Evolutionary conservation across 2,113 vertebrate species (phyloP).

Genomic region (Dissostichus mawsoni): DNA sequence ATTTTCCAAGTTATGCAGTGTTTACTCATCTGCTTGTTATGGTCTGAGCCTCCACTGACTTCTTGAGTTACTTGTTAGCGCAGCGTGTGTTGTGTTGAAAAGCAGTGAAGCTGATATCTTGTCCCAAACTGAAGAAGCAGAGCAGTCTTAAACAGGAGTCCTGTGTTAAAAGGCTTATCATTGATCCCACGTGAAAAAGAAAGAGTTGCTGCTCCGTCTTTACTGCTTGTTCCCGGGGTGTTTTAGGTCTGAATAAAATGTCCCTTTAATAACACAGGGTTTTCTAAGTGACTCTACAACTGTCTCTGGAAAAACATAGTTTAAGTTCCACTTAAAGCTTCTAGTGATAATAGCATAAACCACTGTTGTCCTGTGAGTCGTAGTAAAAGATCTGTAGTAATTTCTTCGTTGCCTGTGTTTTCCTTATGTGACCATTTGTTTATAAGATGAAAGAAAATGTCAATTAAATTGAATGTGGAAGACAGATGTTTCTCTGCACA

Average conservation of each 20-base stretch:
- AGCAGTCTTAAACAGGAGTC: conserved; percentile 22
- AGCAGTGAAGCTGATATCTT: background rate
- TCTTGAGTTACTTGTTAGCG: conserved; percentile 3
- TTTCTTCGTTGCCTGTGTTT: conserved; percentile 83
- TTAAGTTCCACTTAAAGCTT: conserved; percentile 76
- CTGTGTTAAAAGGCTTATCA: conserved; percentile 28
- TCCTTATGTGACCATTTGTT: conserved; percentile 80
- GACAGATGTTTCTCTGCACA: conserved; percentile 76
- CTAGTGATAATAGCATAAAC: conserved; percentile 78
- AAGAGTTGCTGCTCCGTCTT: conserved; percentile 51
- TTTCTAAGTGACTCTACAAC: conserved; percentile 62
- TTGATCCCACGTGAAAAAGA: conserved; percentile 25
- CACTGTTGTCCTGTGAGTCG: conserved; percentile 82
- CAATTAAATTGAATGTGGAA: conserved; percentile 79
- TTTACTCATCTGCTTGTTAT: conserved; percentile 19
- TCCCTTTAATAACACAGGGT: conserved; percentile 75
- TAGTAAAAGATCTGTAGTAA: conserved; percentile 78
- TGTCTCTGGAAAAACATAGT: conserved; percentile 57
- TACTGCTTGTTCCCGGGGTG: conserved; percentile 44
- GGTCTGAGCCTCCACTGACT: conserved; percentile 11
- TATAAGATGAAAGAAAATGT: conserved; percentile 79
- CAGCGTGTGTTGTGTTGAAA: conserved; percentile 1
- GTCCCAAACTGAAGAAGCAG: conserved; percentile 21
- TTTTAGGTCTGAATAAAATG: conserved; percentile 59
- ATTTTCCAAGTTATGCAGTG: conserved; percentile 3